These are phyloP conservation scores for Ceramica pisi DNA, from an alignment of 2,888 invertebrate species.

Conservation along the genomic window DNA sequence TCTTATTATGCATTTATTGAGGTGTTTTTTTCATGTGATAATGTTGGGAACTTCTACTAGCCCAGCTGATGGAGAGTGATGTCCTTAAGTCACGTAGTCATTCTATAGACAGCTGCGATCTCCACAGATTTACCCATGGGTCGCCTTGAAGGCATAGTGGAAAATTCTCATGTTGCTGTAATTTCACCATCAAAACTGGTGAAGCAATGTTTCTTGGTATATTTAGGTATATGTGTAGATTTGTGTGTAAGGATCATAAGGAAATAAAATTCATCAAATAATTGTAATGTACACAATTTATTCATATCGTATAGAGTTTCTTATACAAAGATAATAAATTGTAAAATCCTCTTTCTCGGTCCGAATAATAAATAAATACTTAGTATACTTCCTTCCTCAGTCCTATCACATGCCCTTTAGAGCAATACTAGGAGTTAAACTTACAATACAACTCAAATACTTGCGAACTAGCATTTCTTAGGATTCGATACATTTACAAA, in stretches of 20 bases:
- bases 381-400: slow-evolving; percentile 81
- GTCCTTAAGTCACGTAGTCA: not conserved
- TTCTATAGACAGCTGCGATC: not conserved
- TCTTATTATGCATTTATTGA: not conserved
- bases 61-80: not conserved
- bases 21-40: not conserved
- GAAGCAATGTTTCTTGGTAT: no score
- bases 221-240: not conserved
- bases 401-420: slow-evolving; percentile 85
- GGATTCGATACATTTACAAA: slow-evolving; percentile 75
- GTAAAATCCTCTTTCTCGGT: slow-evolving; percentile 89
- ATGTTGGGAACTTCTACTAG: not conserved
- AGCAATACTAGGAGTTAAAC: slow-evolving; percentile 81
- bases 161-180: not conserved
- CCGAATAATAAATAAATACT: slow-evolving; percentile 90
- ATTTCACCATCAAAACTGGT: not conserved
- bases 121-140: not conserved
- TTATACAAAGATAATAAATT: slow-evolving; percentile 91
- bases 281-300: slow-evolving; percentile 90
- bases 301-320: slow-evolving; percentile 89
- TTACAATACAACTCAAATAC: slow-evolving; percentile 81
- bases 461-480: slow-evolving; percentile 80
- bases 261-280: slow-evolving; percentile 83
- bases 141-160: not conserved
- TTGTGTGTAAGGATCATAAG: slow-evolving; percentile 16